Conservation (phyloP, 2,113 vertebrate species). For the Chamaea fasciata region DNA sequence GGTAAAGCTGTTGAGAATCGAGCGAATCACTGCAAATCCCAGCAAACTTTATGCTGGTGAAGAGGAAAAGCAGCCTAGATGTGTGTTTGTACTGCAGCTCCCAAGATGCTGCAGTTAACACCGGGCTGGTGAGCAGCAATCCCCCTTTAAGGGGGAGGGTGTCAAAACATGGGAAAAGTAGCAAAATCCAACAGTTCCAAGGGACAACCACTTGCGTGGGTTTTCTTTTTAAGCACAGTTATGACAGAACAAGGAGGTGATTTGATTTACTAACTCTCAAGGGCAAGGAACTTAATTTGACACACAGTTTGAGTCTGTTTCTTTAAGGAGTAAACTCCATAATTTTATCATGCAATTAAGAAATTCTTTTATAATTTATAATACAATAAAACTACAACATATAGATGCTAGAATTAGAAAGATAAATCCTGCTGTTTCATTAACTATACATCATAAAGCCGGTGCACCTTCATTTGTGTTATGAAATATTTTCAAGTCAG, state of each 20-base stretch:
- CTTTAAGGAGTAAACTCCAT: background rate
- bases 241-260: background rate
- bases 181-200: background rate
- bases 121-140: background rate
- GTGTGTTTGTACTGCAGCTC: background rate
- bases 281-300: background rate
- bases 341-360: background rate
- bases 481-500: background rate
- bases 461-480: background rate
- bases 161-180: background rate
- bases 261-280: background rate
- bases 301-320: background rate
- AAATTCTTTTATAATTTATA: background rate
- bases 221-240: background rate
- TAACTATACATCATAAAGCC: background rate
- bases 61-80: background rate
- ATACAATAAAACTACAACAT: background rate
- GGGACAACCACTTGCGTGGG: background rate
- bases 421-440: background rate
- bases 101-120: background rate
- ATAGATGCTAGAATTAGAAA: background rate
- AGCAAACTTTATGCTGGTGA: background rate
- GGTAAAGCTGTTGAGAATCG: background rate
- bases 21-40: background rate
- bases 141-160: background rate